phyloP scores from a whole-genome alignment of 1,140 invertebrate genomes.

The Uloborus diversus region DNA sequence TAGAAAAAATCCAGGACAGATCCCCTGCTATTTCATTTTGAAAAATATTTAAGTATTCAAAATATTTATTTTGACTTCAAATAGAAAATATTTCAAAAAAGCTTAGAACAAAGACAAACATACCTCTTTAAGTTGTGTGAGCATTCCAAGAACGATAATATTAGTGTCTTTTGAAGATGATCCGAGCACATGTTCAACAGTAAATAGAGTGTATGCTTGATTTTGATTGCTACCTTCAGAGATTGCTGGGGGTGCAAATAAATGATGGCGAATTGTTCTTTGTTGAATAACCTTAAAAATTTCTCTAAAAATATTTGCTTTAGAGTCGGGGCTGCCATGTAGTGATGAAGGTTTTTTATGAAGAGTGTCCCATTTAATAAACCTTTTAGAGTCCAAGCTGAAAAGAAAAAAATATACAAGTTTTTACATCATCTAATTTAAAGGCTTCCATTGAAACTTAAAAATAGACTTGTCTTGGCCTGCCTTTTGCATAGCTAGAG shows the following conservation, averaged over 20 bases:
- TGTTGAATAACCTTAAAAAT: constrained; percentile 70
- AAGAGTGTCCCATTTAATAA: constrained; percentile 69
- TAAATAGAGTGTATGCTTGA: constrained; percentile 78
- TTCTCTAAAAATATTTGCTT: constrained; percentile 78
- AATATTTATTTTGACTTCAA: too few species aligned
- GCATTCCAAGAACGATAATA: constrained; percentile 84
- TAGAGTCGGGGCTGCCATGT: constrained; percentile 75
- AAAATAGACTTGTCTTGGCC: too few species aligned
- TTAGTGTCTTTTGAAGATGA: constrained; percentile 76
- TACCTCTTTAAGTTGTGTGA: constrained; percentile 85
- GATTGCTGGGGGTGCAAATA: constrained; percentile 75
- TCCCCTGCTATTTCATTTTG: too few species aligned
- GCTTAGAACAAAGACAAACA: constrained; percentile 14
- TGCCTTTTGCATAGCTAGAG: too few species aligned
- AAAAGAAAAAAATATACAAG: background rate
- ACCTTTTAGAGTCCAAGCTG: constrained; percentile 78
- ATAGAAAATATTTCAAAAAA: too few species aligned
- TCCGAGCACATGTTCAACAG: constrained; percentile 85
- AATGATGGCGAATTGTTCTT: constrained; percentile 81
- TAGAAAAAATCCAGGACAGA: too few species aligned
- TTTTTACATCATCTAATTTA: background rate
- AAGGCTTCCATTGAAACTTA: too few species aligned
- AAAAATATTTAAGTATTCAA: too few species aligned
- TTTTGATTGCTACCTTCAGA: constrained; percentile 66
- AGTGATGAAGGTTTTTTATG: constrained; percentile 67